Base-by-base conservation (phyloP, 2,888 invertebrate species). In the Cryptops parisi region DNA sequence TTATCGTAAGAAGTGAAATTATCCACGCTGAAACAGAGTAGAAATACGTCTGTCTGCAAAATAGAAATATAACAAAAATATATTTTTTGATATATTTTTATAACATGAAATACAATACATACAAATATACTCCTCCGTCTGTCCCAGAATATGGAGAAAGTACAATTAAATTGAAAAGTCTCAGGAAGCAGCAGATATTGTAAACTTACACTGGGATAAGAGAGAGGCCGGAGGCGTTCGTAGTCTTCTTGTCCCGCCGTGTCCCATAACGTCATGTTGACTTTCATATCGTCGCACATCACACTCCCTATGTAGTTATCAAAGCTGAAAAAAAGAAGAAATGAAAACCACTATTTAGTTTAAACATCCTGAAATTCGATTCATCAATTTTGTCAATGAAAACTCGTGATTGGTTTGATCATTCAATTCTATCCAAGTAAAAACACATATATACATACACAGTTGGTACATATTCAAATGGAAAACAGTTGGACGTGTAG, bases 221-320 rank as follows among this genome's bases (percentile, higher is more conserved):
- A 86, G 44, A 91, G 72, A 1, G 90, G 89, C 64, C 90, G 74
- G 52, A 91, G 73, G 65, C 88, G 74, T 71, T 89, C 89, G 64
- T 89, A 91, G 70, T 90, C 90, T 68, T 90, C 90, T 67, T 90
- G 90, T 1, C 86, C 85, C 22, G 89, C 89, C 21, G 89, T 90
- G 67, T 90, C 90, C 90, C 90, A 90, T 25, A 90, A 70, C 39
- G 84, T 83, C 72, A 87, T 78, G 66, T 82, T 81, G 62, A 83
- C 84, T 61, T 81, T 78, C 59, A 81, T 77, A n/a, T 78, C 83
- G 63, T 88, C 87, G n/a, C 87, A 81, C 4, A 71, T 76, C 60
- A 86, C 79, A 62, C 77, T 79, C 60, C 83, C 84, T 22, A 84
- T 81, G 69, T 84, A 86, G 71, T 90, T 89, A 69, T 91, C 90